Conservation (phyloP, 53 echinoderm and acorn worm species). For the Holothuria scabra region DNA sequence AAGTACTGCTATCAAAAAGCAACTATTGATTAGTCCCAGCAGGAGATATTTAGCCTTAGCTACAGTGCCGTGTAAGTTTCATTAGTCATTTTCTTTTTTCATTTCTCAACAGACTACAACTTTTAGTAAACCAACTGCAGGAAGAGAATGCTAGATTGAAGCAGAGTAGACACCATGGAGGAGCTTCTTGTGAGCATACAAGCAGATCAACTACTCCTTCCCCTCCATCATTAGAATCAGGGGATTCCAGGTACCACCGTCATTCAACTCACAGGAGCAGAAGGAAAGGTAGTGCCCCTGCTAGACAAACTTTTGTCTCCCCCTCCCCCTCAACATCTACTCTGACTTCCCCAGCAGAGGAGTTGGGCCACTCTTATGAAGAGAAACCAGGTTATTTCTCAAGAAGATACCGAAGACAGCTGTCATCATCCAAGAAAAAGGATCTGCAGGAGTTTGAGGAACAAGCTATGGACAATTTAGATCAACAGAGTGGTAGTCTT, state of each 20-base stretch:
- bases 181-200: not conserved
- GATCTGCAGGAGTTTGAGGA: too few relatives aligned
- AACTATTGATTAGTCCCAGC: too few relatives aligned
- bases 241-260: constrained; percentile 10
- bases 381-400: not conserved
- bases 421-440: too few relatives aligned
- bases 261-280: constrained; percentile 1
- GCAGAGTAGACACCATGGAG: not conserved
- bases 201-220: constrained; percentile 40
- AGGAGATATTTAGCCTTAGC: too few relatives aligned
- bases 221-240: constrained; percentile 23
- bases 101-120: constrained; percentile 7
- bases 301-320: not conserved
- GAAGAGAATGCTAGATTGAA: constrained; percentile 27
- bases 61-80: not conserved
- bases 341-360: constrained; percentile 23
- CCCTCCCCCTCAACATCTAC: constrained; percentile 24
- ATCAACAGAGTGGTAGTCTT: too few relatives aligned
- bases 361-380: not conserved
- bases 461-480: too few relatives aligned
- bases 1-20: too few relatives aligned
- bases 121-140: constrained; percentile 22
- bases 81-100: not conserved
- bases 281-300: not conserved
- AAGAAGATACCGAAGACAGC: too few relatives aligned